Percentiles rank a stretch among this genome's conserved stretches.
These are phyloP conservation scores for Yasuhikotakia modesta DNA, from an alignment of 2,797 vertebrate genomes.

Conservation along the genomic window DNA sequence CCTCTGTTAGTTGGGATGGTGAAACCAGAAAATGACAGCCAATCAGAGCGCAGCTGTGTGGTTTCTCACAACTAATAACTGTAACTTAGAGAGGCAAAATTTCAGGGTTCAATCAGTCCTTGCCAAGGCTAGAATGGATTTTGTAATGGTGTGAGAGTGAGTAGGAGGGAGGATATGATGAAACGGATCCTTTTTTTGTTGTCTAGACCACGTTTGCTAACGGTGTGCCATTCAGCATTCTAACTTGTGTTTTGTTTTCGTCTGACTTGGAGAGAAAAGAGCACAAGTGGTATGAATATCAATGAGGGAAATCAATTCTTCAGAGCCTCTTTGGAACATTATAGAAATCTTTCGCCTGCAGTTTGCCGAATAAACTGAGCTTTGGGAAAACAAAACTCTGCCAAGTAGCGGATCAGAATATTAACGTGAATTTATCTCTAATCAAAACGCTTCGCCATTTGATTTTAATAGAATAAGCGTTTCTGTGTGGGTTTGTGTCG, in stretches of 20 bases:
- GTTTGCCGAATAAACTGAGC: constrained; percentile 56
- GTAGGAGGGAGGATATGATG: constrained; percentile 38
- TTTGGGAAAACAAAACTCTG: constrained; percentile 57
- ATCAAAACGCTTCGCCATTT: constrained; percentile 19
- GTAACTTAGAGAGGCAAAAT: constrained; percentile 37
- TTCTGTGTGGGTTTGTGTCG: neutral
- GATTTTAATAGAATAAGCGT: constrained; percentile 15
- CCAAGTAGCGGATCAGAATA: constrained; percentile 52
- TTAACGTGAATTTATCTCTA: constrained; percentile 38
- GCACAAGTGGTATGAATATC: constrained; percentile 65
- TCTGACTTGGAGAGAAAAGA: constrained; percentile 59
- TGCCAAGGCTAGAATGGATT: constrained; percentile 9
- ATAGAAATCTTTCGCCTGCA: constrained; percentile 58
- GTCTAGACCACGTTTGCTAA: constrained; percentile 47
- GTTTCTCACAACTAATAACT: constrained; percentile 11
- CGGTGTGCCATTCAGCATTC: constrained; percentile 67
- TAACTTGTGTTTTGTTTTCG: constrained; percentile 65
- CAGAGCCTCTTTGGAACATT: constrained; percentile 63
- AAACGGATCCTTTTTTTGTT: constrained; percentile 49
- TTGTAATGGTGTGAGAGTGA: constrained; percentile 18
- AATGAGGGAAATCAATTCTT: constrained; percentile 68
- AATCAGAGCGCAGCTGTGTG: neutral
- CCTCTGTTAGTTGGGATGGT: neutral
- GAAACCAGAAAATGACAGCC: neutral
- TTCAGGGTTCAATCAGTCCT: constrained; percentile 29